phyloP scores from a whole-genome alignment of 2,113 vertebrate species.

The Nibea albiflora region DNA sequence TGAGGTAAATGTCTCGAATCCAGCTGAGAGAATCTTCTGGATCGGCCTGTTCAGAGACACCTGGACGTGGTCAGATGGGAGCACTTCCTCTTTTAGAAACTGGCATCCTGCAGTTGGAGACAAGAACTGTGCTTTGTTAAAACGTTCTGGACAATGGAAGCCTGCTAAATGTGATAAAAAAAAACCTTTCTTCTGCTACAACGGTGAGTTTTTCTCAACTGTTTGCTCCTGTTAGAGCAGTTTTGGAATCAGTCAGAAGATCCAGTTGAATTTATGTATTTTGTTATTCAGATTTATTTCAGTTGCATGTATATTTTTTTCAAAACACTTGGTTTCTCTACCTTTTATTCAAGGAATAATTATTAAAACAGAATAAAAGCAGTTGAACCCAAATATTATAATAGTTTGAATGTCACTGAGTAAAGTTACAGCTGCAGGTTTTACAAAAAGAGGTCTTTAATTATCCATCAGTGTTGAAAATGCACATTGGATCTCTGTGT shows the following conservation, averaged over 20 bases:
- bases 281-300: not conserved
- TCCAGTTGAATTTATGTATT: not conserved
- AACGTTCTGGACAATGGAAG: accelerated
- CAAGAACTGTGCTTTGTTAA: not conserved
- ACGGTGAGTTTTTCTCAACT: conserved; percentile 9
- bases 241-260: not conserved
- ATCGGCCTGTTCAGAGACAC: conserved; percentile 38
- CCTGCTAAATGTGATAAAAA: accelerated
- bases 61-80: conserved; percentile 6
- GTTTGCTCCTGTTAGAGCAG: not conserved
- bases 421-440: no score
- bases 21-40: not conserved
- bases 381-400: no score
- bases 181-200: conserved; percentile 43
- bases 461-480: not conserved
- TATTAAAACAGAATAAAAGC: no score
- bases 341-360: no score
- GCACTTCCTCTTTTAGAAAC: conserved; percentile 3
- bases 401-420: no score
- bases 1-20: no score
- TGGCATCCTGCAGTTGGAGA: not conserved
- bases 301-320: not conserved
- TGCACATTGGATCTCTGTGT: not conserved
- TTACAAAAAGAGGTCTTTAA: no score
- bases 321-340: no score